These are phyloP conservation scores for Holotrichia oblita DNA, from an alignment of 1,140 invertebrate genomes.

Conservation along the genomic window DNA sequence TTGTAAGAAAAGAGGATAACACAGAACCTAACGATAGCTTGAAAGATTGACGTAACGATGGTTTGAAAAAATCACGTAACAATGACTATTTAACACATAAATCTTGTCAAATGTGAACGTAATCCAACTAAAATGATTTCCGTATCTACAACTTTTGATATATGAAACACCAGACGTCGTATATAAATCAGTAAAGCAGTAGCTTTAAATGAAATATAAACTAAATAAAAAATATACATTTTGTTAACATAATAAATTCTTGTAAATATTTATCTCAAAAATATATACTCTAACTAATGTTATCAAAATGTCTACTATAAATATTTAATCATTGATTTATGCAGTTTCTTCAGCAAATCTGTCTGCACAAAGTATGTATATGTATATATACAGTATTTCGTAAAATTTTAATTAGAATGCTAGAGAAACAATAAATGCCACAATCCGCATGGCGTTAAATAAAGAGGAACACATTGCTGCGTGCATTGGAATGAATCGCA, in stretches of 20 bases:
- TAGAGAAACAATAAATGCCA: too few species aligned
- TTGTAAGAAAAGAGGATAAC: too few species aligned
- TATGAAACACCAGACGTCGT: background rate
- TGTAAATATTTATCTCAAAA: slow-evolving; percentile 21
- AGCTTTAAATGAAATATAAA: slow-evolving; percentile 26
- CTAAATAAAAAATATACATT: slow-evolving; percentile 29
- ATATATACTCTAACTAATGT: slow-evolving; percentile 10
- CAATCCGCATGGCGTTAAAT: too few species aligned
- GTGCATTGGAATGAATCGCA: too few species aligned
- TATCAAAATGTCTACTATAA: background rate
- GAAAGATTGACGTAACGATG: too few species aligned
- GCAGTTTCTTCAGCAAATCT: background rate
- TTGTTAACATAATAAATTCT: slow-evolving; percentile 26
- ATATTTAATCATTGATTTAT: slow-evolving; percentile 22
- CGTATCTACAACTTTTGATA: slow-evolving; percentile 15
- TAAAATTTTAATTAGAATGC: too few species aligned
- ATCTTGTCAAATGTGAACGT: slow-evolving; percentile 24
- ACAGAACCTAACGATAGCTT: too few species aligned
- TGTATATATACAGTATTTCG: too few species aligned
- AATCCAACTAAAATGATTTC: background rate
- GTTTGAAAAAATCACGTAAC: background rate
- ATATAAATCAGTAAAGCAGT: slow-evolving; percentile 32
- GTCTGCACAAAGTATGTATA: background rate
- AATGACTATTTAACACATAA: background rate
- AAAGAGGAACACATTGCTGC: too few species aligned